phyloP scores from a whole-genome alignment of 2,797 vertebrate species.

The Leucoraja ocellata region DNA sequence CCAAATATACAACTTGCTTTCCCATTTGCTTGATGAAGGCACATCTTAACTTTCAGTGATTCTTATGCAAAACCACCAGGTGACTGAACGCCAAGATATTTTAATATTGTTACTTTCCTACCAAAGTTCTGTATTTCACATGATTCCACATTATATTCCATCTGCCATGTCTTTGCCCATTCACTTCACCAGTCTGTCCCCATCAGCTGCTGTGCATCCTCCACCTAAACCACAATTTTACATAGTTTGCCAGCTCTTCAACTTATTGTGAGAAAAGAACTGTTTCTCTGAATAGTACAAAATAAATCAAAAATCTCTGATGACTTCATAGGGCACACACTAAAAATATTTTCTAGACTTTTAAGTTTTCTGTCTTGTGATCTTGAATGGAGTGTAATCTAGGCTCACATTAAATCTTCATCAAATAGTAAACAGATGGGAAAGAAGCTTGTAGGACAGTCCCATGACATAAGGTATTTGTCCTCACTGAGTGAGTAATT shows the following conservation, averaged over 20 bases:
- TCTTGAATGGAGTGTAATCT: not conserved
- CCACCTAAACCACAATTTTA: no score
- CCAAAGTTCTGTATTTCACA: no score
- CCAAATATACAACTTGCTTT: no score
- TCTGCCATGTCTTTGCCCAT: no score
- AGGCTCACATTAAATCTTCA: not conserved
- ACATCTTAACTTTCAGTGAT: no score
- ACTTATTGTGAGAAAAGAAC: not conserved
- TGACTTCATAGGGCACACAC: not conserved
- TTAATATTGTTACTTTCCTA: no score
- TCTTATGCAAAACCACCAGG: no score
- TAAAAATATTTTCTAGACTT: not conserved
- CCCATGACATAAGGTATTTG: not conserved
- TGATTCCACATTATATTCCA: no score
- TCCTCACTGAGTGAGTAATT: not conserved
- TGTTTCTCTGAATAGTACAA: not conserved
- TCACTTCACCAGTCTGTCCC: no score
- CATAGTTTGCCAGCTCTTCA: not conserved
- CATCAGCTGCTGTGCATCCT: no score
- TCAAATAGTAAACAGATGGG: constrained; percentile 31
- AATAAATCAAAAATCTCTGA: not conserved
- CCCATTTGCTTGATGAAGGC: no score
- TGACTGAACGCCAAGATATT: no score
- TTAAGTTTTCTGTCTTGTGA: not conserved
- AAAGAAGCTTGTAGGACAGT: not conserved